Evolutionary conservation across 2,797 vertebrate species (phyloP), one percentile per base, ranked within the genome.

Genomic region (Podargus strigoides): DNA sequence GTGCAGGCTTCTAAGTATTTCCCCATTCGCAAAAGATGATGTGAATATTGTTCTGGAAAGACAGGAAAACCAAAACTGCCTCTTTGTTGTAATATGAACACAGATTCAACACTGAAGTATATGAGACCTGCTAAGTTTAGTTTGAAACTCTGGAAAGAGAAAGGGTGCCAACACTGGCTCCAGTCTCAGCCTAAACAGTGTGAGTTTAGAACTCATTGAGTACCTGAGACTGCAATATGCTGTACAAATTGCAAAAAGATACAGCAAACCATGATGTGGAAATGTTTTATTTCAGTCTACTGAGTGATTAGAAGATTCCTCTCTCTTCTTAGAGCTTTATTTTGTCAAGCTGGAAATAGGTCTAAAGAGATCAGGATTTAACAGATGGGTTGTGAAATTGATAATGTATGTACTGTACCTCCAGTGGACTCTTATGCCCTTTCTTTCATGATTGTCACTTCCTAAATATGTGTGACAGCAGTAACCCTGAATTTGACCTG

Each of bases 401-500:
- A 47, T 94, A 84, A 87, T 72, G 53, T 69, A 56, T 24, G 50
- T 81, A 18, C 41, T 87, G 27, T 44, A 79, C 68, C 85, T 93
- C 77, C 52, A 52, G 83, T 46, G 15, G 37, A 85, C 70, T 93
- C 76, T 63, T 27, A 30, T 59, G 64, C 77, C 88, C 70, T 94
- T 91, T 76, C 52, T 68, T 94, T 87, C 87, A 50, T 50, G 66
- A 90, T 69, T 95, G 84, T 76, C 89, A 93, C 75, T 68, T 89
- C 78, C 83, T 93, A 93, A 95, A 79, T 77, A 34, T 14, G 50
- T 78, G 44, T 96, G 91, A 86, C 74, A 93, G 94, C 83, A 79
- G 22, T 80, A 89, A 90, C 80, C 87, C 90, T 72, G 88, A 59
- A 59, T 69, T 74, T 91, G 77, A 36, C 81, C 85, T 41, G 34